Conservation (phyloP, 2,113 vertebrate genomes). For the Bubalus kerabau region DNA sequence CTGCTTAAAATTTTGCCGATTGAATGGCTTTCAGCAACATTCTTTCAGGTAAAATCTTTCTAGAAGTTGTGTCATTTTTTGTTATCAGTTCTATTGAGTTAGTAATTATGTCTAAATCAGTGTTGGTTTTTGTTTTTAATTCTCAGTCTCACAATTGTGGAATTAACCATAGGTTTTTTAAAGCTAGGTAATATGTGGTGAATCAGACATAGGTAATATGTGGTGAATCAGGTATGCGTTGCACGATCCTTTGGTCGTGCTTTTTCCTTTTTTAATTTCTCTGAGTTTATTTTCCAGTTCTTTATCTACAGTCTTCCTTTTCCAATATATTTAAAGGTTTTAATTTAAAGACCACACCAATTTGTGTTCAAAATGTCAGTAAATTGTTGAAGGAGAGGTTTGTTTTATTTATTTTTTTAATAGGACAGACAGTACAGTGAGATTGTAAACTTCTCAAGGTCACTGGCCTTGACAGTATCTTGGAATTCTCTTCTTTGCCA, state of each 20-base stretch:
- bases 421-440: slow-evolving; percentile 28
- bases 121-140: neutral
- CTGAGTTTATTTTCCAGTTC: neutral
- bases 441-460: neutral
- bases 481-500: slow-evolving; percentile 16
- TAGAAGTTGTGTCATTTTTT: neutral
- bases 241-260: neutral
- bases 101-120: neutral
- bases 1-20: neutral
- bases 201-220: neutral
- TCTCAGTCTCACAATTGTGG: neutral
- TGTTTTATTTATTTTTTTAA: neutral
- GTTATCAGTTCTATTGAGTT: neutral
- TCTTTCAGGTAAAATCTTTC: neutral
- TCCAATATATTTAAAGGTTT: neutral
- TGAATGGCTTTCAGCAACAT: neutral
- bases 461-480: slow-evolving; percentile 9
- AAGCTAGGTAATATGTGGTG: neutral
- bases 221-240: neutral
- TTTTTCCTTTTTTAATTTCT: neutral
- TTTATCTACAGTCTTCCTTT: neutral
- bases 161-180: neutral
- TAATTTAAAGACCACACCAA: slow-evolving; percentile 12
- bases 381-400: neutral
- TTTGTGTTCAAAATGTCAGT: slow-evolving; percentile 27